phyloP scores from a whole-genome alignment of 2,797 vertebrate genomes.

The Otolemur crassicaudatus region DNA sequence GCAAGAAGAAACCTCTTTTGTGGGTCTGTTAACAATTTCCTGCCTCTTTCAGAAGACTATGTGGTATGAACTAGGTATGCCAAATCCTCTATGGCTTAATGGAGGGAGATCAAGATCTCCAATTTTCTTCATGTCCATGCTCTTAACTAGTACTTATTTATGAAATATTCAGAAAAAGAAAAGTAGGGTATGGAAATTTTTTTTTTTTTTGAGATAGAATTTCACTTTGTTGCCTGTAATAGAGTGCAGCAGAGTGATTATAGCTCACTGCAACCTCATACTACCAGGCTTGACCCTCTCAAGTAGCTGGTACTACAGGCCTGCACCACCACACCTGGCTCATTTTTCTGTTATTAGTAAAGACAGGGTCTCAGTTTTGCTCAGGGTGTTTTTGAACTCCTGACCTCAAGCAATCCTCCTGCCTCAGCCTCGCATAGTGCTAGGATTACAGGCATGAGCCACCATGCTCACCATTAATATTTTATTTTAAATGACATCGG shows the following conservation, averaged over 20 bases:
- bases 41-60: not conserved
- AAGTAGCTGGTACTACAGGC: not conserved
- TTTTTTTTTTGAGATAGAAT: not conserved
- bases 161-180: constrained; percentile 23
- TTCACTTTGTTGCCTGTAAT: not conserved
- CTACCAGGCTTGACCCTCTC: not conserved
- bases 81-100: constrained; percentile 16
- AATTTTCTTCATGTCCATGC: constrained; percentile 2
- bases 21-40: not conserved
- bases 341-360: not conserved
- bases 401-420: not conserved
- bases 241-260: not conserved
- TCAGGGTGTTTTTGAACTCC: not conserved
- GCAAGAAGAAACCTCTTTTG: not conserved
- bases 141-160: constrained; percentile 16
- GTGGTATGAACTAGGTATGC: not conserved
- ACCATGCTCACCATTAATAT: not conserved
- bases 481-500: not conserved
- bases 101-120: not conserved
- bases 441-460: not conserved
- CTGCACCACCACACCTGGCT: not conserved
- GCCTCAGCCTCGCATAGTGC: not conserved
- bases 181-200: not conserved
- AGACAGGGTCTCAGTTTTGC: not conserved
- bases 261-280: not conserved